Conservation (phyloP, 2,113 vertebrate genomes). For the Stegostoma tigrinum region DNA sequence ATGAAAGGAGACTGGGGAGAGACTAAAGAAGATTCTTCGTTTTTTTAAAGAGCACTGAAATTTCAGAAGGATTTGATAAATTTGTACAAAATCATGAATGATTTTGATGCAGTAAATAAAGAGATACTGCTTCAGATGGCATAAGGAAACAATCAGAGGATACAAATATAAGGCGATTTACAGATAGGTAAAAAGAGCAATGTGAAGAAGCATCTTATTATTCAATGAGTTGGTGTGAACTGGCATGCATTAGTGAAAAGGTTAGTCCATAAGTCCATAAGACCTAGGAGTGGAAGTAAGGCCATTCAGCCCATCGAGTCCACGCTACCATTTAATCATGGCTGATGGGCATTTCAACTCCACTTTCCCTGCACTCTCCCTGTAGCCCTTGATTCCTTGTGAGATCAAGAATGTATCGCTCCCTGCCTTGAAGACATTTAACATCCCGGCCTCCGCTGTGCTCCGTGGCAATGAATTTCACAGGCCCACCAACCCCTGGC, state of each 20-base stretch:
- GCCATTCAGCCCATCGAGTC: too few relatives aligned
- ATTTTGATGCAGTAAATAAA: background rate
- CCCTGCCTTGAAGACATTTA: too few relatives aligned
- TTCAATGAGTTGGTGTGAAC: background rate
- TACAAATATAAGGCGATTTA: background rate
- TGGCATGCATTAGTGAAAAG: background rate
- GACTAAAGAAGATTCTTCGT: background rate
- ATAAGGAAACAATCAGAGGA: background rate
- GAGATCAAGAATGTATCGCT: too few relatives aligned
- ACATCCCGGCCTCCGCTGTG: too few relatives aligned
- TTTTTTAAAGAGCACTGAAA: background rate
- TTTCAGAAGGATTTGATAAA: background rate
- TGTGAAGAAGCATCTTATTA: background rate
- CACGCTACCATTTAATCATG: too few relatives aligned
- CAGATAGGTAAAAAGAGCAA: background rate
- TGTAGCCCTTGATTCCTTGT: too few relatives aligned
- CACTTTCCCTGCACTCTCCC: too few relatives aligned
- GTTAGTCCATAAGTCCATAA: too few relatives aligned
- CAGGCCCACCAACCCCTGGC: too few relatives aligned
- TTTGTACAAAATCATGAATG: background rate
- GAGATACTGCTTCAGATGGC: background rate
- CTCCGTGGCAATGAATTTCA: too few relatives aligned
- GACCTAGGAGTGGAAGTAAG: too few relatives aligned
- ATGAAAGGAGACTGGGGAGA: background rate
- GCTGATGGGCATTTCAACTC: too few relatives aligned